Percentiles rank a stretch among this genome's conserved stretches.
phyloP scores from a whole-genome alignment of 2,888 invertebrate genomes.

The Sphaerophoria rueppellii region DNA sequence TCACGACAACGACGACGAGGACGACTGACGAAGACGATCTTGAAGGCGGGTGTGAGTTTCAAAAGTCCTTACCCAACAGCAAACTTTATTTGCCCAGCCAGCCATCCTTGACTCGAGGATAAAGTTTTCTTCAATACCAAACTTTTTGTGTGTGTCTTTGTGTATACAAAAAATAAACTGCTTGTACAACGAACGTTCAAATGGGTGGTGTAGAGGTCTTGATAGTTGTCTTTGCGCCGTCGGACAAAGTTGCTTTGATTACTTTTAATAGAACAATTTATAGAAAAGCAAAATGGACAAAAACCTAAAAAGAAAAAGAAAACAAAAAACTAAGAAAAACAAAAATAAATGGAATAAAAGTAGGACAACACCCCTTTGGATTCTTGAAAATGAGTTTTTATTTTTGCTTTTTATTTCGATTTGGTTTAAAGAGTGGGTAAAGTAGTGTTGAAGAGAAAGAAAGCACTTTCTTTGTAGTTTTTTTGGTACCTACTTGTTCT shows the following conservation, averaged over 20 bases:
- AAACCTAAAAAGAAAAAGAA: not conserved
- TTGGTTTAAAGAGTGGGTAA: not conserved
- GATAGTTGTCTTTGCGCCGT: slow-evolving; percentile 64
- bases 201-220: slow-evolving; percentile 51
- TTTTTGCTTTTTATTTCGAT: slow-evolving; percentile 16
- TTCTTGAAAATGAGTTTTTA: slow-evolving; percentile 31
- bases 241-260: slow-evolving; percentile 71
- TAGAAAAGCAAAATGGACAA: slow-evolving; percentile 35
- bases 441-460: slow-evolving; percentile 9
- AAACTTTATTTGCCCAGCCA: slow-evolving; percentile 16
- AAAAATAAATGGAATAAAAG: slow-evolving; percentile 6
- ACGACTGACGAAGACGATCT: not conserved
- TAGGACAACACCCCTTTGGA: slow-evolving; percentile 40
- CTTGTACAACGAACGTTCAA: slow-evolving; percentile 3
- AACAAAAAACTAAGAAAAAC: not conserved
- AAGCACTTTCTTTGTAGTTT: slow-evolving; percentile 33
- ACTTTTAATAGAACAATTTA: slow-evolving; percentile 72
- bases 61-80: slow-evolving; percentile 29
- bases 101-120: slow-evolving; percentile 25
- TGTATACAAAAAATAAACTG: slow-evolving; percentile 5
- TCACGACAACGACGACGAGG: not conserved
- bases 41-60: not conserved
- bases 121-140: slow-evolving; percentile 42
- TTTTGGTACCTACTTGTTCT: not conserved
- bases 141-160: slow-evolving; percentile 2